Percentiles rank a stretch among this genome's conserved stretches.
Conservation (phyloP, 1,140 invertebrate species). For the Aphaenogaster rudis region DNA sequence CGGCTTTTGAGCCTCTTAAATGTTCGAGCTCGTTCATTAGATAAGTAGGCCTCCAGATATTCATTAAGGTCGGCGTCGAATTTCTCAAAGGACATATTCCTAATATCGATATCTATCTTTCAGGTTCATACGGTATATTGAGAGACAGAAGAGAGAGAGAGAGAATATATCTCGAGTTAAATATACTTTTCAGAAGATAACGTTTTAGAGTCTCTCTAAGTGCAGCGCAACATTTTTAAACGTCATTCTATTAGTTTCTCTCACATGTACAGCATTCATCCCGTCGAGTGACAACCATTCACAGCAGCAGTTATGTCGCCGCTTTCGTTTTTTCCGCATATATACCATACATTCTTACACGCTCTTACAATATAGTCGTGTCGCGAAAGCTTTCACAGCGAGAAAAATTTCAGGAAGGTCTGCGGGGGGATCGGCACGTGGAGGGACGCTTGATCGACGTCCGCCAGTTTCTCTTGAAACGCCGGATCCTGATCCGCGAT, state of each 20-base stretch:
- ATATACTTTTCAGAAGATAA: slow-evolving; percentile 60
- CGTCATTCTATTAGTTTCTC: slow-evolving; percentile 5
- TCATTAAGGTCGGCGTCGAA: slow-evolving; percentile 32
- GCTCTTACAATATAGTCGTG: neutral
- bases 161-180: slow-evolving; percentile 57
- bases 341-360: slow-evolving; percentile 21
- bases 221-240: slow-evolving; percentile 55
- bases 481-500: slow-evolving; percentile 94
- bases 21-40: slow-evolving; percentile 14
- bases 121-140: slow-evolving; percentile 23
- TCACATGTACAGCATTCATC: neutral
- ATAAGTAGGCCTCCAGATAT: slow-evolving; percentile 50
- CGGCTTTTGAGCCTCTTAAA: slow-evolving; percentile 15
- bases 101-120: slow-evolving; percentile 26
- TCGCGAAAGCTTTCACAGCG: slow-evolving; percentile 88
- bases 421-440: slow-evolving; percentile 95
- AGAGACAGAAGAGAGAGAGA: slow-evolving; percentile 34
- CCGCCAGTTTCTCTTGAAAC: slow-evolving; percentile 92
- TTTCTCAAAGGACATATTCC: slow-evolving; percentile 8
- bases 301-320: neutral
- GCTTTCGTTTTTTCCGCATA: neutral
- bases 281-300: neutral
- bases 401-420: slow-evolving; percentile 96
- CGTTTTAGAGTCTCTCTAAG: slow-evolving; percentile 33
- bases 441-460: slow-evolving; percentile 92